Evolutionary conservation across 2,113 vertebrate genomes (phyloP).

Genomic region (Tachysurus fulvidraco): DNA sequence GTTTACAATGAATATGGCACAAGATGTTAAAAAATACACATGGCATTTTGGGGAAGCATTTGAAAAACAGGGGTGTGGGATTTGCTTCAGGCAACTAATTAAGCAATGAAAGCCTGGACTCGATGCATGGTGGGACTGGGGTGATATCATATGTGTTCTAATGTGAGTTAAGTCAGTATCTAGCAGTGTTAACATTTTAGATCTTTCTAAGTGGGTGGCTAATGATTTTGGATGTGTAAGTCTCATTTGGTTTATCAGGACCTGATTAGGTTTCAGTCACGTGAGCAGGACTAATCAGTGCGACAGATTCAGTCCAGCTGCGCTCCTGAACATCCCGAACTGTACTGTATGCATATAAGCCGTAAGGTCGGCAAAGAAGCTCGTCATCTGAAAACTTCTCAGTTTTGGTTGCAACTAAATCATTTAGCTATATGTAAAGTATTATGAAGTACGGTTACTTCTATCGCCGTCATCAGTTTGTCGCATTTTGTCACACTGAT

Average conservation of each 20-base stretch:
- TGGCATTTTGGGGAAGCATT: slow-evolving; percentile 48
- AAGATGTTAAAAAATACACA: slow-evolving; percentile 37
- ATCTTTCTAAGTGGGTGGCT: slow-evolving; percentile 23
- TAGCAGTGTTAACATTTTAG: slow-evolving; percentile 2
- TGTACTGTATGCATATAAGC: too few relatives aligned
- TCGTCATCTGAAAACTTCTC: background rate
- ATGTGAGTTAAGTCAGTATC: background rate
- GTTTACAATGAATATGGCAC: slow-evolving; percentile 52
- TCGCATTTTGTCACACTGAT: background rate
- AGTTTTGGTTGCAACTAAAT: background rate
- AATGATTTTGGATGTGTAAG: slow-evolving; percentile 34
- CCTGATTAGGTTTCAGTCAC: slow-evolving; percentile 66
- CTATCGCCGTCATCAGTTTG: background rate
- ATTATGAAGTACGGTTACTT: background rate
- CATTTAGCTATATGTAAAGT: background rate
- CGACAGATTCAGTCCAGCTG: slow-evolving; percentile 72
- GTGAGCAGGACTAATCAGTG: slow-evolving; percentile 66
- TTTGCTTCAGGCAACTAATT: slow-evolving; percentile 50
- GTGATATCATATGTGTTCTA: slow-evolving; percentile 47
- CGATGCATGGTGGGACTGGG: slow-evolving; percentile 43
- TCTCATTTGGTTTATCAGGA: slow-evolving; percentile 63
- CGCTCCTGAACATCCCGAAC: slow-evolving; percentile 55
- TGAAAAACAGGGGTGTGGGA: slow-evolving; percentile 40
- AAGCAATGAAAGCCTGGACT: slow-evolving; percentile 49
- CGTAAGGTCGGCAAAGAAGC: background rate